A percentile compares a stretch with the other conserved stretches of the same genome.
phyloP scores from a whole-genome alignment of 2,797 vertebrate species.

The Meriones psammophilus region DNA sequence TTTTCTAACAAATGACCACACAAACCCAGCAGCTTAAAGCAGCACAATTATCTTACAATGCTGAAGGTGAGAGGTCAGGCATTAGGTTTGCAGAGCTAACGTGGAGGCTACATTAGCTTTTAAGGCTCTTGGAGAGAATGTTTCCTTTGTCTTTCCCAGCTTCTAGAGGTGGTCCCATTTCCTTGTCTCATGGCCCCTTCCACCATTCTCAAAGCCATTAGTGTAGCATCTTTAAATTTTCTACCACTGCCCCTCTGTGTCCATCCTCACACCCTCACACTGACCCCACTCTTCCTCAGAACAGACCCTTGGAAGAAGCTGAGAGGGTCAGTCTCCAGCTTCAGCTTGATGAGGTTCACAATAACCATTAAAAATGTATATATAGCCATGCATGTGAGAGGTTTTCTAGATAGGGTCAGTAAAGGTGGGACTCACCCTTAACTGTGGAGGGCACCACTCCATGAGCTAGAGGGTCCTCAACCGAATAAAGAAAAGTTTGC shows the following conservation, averaged over 20 bases:
- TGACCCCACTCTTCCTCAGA: background rate
- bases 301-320: background rate
- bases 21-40: background rate
- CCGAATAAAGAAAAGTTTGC: background rate
- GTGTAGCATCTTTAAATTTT: background rate
- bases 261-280: too few relatives aligned
- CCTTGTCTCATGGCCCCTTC: background rate
- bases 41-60: background rate
- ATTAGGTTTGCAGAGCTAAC: background rate
- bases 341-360: background rate
- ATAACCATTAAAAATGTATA: background rate
- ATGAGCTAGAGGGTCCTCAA: background rate
- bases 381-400: background rate
- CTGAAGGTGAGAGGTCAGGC: conserved; percentile 4
- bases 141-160: background rate
- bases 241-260: background rate
- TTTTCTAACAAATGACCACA: background rate
- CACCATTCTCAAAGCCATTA: background rate
- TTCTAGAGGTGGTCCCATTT: background rate
- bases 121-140: background rate
- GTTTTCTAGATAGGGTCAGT: too few relatives aligned
- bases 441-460: background rate
- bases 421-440: background rate
- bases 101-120: background rate
- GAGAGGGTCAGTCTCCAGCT: background rate